Evolutionary conservation across 2,888 invertebrate species (phyloP).

Genomic region (Pachliopta kotzebuea): DNA sequence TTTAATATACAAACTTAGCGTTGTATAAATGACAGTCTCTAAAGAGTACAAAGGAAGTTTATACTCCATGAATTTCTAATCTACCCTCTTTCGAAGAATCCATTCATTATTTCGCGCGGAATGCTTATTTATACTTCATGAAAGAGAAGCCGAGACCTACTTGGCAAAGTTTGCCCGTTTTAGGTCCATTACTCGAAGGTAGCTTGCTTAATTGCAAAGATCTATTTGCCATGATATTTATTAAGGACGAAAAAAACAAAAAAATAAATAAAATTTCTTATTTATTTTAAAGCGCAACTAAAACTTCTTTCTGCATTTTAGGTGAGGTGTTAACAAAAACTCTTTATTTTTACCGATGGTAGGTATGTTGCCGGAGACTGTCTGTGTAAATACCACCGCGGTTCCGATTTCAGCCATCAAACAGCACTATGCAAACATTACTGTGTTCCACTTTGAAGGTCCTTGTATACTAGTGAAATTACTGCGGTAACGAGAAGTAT

Average conservation of each 20-base stretch:
- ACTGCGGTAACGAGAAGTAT: too few relatives aligned
- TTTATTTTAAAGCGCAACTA: too few relatives aligned
- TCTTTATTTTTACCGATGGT: too few relatives aligned
- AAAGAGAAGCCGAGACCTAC: conserved; percentile 15
- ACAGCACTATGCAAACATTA: too few relatives aligned
- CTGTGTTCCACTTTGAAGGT: too few relatives aligned
- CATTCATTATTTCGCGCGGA: conserved; percentile 12
- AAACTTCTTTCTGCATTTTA: too few relatives aligned
- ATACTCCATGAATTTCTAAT: conserved; percentile 21
- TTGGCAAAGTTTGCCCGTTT: conserved; percentile 18
- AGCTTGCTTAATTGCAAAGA: conserved; percentile 1
- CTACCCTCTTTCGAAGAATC: neutral
- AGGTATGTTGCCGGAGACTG: too few relatives aligned
- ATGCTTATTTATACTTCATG: conserved; percentile 18
- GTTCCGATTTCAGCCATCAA: too few relatives aligned
- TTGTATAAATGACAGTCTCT: conserved; percentile 1
- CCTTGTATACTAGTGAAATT: too few relatives aligned
- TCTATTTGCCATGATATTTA: neutral
- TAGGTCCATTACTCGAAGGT: neutral
- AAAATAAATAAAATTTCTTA: too few relatives aligned
- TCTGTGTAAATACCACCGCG: too few relatives aligned
- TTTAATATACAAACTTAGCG: neutral
- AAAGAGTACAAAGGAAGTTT: conserved; percentile 14
- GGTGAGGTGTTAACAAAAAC: too few relatives aligned
- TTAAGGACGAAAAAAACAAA: neutral